phyloP scores from a whole-genome alignment of 2,113 vertebrate species.

The Macquaria australasica region DNA sequence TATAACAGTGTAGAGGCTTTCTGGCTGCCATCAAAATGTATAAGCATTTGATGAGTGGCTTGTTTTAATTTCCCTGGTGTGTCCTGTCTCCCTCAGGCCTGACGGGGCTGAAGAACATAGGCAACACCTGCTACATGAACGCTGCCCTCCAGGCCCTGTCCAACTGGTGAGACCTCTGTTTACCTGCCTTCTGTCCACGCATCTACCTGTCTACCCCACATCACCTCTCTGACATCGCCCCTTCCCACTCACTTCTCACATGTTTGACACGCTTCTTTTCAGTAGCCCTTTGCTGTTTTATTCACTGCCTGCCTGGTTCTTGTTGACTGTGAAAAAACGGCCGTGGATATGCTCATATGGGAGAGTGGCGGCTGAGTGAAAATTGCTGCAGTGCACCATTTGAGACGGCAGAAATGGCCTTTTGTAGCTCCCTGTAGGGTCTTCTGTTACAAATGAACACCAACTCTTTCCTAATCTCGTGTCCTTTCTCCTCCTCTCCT shows the following conservation, averaged over 20 bases:
- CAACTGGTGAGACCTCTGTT: conserved; percentile 90
- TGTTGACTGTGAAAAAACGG: conserved; percentile 49
- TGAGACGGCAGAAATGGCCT: conserved; percentile 67
- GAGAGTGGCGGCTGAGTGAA: conserved; percentile 49
- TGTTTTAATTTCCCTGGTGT: conserved; percentile 46
- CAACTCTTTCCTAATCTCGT: conserved; percentile 29
- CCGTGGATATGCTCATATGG: conserved; percentile 46
- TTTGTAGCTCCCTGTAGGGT: conserved; percentile 72
- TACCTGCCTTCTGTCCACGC: background rate
- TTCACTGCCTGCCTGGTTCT: conserved; percentile 29
- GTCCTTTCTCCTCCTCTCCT: background rate
- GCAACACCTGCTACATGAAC: conserved; percentile 99
- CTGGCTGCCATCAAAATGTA: conserved; percentile 26
- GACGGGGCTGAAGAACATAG: conserved; percentile 98
- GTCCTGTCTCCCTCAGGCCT: conserved; percentile 85
- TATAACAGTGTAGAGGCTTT: background rate
- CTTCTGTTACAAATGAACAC: conserved; percentile 67
- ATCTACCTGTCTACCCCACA: background rate
- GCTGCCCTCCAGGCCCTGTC: conserved; percentile 98
- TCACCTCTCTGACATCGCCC: background rate
- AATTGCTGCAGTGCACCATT: conserved; percentile 77
- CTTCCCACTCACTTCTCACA: background rate
- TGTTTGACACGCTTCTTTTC: background rate
- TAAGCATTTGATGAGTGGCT: conserved; percentile 23
- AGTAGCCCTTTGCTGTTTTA: conserved; percentile 30